Evolutionary conservation across 2,113 vertebrate species (phyloP).

Genomic region (Tupaia chinensis): DNA sequence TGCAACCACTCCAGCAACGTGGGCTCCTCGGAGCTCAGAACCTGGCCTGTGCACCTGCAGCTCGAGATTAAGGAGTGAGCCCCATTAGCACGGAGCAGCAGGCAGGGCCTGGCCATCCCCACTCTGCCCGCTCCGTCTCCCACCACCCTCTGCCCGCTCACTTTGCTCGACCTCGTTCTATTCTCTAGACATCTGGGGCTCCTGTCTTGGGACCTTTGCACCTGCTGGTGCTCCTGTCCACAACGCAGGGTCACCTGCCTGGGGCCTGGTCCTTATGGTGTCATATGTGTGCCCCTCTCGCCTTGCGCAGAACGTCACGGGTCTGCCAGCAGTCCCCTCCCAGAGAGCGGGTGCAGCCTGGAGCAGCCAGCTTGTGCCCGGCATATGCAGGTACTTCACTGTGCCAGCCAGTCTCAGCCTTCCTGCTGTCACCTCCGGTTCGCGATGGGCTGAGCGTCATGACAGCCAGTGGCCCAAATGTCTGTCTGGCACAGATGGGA

Average conservation of each 20-base stretch:
- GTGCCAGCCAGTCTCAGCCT: not conserved
- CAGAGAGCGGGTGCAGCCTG: not conserved
- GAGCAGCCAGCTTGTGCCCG: not conserved
- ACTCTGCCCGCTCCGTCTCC: not conserved
- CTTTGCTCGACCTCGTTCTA: not conserved
- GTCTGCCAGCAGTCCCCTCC: not conserved
- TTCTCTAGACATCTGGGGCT: too few species aligned
- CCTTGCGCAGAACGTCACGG: not conserved
- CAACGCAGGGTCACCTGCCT: not conserved
- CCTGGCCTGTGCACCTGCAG: not conserved
- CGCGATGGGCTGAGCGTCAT: not conserved
- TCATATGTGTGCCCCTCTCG: not conserved
- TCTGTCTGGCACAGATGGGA: not conserved
- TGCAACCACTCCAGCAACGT: fast-evolving
- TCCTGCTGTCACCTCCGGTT: not conserved
- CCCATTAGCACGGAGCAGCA: fast-evolving
- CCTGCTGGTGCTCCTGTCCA: not conserved
- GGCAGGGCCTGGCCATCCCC: not conserved
- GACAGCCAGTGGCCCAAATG: not conserved
- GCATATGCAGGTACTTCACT: not conserved
- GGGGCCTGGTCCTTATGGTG: not conserved
- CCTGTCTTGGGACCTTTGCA: not conserved
- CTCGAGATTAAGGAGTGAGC: not conserved
- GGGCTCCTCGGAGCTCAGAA: not conserved
- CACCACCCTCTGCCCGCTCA: not conserved